Evolutionary conservation across 2,888 invertebrate genomes (phyloP).

Genomic region (Neoaliturus tenellus): DNA sequence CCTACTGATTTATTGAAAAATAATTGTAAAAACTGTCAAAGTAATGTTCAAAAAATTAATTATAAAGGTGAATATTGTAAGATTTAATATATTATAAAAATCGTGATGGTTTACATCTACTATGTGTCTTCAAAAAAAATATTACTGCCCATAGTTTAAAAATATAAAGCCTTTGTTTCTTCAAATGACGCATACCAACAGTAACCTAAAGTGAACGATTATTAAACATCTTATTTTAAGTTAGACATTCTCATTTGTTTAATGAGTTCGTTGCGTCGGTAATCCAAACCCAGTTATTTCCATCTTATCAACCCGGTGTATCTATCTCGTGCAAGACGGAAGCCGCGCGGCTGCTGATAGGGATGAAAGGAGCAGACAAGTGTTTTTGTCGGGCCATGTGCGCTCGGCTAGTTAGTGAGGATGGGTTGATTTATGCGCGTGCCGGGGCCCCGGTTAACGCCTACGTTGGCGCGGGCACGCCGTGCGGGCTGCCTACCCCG

Average conservation of each 20-base stretch:
- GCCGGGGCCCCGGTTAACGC: neutral
- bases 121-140: too few species aligned
- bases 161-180: too few species aligned
- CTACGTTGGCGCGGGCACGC: neutral
- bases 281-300: neutral
- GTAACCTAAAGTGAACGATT: too few species aligned
- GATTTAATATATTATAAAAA: too few species aligned
- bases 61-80: too few species aligned
- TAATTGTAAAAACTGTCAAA: too few species aligned
- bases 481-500: neutral
- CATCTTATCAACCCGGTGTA: neutral
- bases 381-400: slow-evolving; percentile 27
- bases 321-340: neutral
- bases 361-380: slow-evolving; percentile 24
- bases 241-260: neutral
- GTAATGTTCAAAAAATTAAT: too few species aligned
- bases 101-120: too few species aligned
- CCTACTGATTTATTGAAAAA: too few species aligned
- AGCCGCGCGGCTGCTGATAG: neutral
- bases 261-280: neutral
- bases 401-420: neutral
- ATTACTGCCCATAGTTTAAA: too few species aligned
- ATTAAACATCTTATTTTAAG: too few species aligned
- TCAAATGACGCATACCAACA: too few species aligned
- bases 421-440: slow-evolving; percentile 11